Conservation (phyloP, 2,113 vertebrate genomes). For the Chaetodon trifascialis region DNA sequence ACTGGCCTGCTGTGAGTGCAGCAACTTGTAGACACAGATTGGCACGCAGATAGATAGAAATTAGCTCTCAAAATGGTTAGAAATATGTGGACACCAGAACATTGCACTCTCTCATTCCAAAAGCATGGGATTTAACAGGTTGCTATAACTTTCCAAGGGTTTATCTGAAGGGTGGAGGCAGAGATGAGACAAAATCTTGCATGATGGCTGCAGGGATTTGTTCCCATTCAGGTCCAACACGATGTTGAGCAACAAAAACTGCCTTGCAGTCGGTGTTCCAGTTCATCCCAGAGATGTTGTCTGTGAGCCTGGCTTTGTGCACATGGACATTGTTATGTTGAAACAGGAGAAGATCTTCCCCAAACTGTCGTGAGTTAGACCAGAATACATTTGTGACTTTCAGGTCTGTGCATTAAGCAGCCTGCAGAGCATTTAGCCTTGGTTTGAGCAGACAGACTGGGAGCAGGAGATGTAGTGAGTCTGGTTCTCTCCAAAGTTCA, state of each 20-base stretch:
- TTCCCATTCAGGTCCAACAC: background rate
- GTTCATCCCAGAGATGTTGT: background rate
- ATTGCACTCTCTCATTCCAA: background rate
- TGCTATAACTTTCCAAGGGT: background rate
- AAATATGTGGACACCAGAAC: background rate
- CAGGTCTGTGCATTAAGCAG: background rate
- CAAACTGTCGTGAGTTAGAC: background rate
- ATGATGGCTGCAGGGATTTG: constrained; percentile 1
- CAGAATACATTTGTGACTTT: background rate
- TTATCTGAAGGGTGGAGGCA: background rate
- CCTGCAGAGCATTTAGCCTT: background rate
- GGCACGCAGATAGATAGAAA: background rate
- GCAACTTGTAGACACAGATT: constrained; percentile 10
- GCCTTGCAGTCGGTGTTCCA: background rate
- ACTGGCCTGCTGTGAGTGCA: constrained; percentile 24
- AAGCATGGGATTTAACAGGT: background rate
- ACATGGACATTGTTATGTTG: background rate
- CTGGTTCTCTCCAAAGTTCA: background rate
- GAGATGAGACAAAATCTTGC: background rate
- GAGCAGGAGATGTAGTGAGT: too few species aligned
- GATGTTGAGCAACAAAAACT: background rate
- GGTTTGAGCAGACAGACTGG: background rate
- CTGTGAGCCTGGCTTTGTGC: background rate
- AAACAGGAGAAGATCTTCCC: too few species aligned
- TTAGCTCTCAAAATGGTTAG: background rate